Conservation (phyloP, 2,888 invertebrate genomes). For the Trissolcus japonicus region DNA sequence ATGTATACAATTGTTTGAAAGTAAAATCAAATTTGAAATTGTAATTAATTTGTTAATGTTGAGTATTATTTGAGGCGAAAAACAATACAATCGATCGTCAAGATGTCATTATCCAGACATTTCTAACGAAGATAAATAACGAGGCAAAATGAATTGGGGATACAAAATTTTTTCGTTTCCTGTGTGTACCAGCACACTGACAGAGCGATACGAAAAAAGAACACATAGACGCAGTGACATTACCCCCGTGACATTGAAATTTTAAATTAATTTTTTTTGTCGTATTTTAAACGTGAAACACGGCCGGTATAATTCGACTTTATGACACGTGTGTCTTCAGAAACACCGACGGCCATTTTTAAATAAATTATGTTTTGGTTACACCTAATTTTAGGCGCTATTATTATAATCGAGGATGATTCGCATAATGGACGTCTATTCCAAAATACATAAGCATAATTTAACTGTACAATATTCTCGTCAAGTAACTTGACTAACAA, state of each 20-base stretch:
- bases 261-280: conserved; percentile 49
- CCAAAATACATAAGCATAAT: conserved; percentile 1
- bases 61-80: too few relatives aligned
- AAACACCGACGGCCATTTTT: conserved; percentile 45
- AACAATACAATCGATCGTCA: too few relatives aligned
- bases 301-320: conserved; percentile 51
- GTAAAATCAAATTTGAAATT: too few relatives aligned
- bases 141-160: neutral
- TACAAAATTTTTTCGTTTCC: conserved; percentile 14
- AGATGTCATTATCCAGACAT: neutral
- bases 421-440: conserved; percentile 52
- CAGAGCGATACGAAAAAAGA: conserved; percentile 20
- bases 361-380: conserved; percentile 57
- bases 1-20: too few relatives aligned
- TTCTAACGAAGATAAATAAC: conserved; percentile 3
- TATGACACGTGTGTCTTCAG: conserved; percentile 48
- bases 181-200: conserved; percentile 3
- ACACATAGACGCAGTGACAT: conserved; percentile 42
- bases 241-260: conserved; percentile 55
- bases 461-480: neutral
- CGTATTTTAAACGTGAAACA: conserved; percentile 45
- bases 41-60: too few relatives aligned
- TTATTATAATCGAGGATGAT: conserved; percentile 47
- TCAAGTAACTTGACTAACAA: neutral
- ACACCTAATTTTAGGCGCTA: conserved; percentile 33